These are phyloP conservation scores for Apis mellifera DNA, from an alignment of 1,140 invertebrate genomes.

Conservation along the genomic window Amel_HAv3.1 CM009936.2:8427501-8428000, in stretches of 20 bases:
- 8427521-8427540: no score
- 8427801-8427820: background rate
- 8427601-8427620: background rate
- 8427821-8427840: background rate
- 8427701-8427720: background rate
- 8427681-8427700: no score
- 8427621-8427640: background rate
- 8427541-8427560: no score
- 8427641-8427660: background rate
- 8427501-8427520: no score
- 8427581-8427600: no score
- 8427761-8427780: background rate
- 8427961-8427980: background rate
- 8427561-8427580: no score
- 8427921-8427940: background rate
- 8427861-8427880: background rate
- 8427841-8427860: background rate
- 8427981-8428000: background rate
- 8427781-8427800: background rate
- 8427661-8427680: background rate
- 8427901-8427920: background rate
- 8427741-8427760: background rate
- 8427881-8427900: slow-evolving; percentile 10
- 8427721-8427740: no score
- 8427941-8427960: background rate